A percentile compares a stretch with the other conserved stretches of the same genome.
Evolutionary conservation across 2,113 vertebrate genomes (phyloP).

Genomic region (Thryonomys swinderianus): DNA sequence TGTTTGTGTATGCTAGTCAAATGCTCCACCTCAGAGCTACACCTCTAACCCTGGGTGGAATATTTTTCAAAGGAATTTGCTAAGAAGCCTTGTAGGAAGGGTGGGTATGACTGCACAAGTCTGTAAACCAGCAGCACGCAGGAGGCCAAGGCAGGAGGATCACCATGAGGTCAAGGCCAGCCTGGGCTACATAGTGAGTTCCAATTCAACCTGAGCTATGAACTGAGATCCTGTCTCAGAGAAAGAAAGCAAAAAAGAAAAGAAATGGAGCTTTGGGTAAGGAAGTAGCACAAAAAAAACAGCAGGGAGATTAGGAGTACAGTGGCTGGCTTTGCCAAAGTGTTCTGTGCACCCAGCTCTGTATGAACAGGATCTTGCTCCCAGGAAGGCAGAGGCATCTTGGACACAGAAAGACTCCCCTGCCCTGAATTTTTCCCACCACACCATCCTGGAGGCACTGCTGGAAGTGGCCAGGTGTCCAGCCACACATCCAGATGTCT

Average conservation of each 20-base stretch:
- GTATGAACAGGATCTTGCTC: background rate
- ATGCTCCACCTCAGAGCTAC: background rate
- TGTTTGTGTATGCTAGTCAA: background rate
- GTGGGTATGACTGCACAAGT: background rate
- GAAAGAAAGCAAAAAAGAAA: background rate
- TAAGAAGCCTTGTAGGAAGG: background rate
- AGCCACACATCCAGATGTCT: background rate
- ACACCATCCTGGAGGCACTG: background rate
- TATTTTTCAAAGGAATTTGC: slow-evolving; percentile 40
- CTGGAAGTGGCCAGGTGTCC: background rate
- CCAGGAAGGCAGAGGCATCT: background rate
- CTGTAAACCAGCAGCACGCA: background rate
- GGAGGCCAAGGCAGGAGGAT: background rate
- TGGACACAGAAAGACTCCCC: background rate
- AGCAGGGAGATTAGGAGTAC: background rate
- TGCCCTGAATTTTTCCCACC: background rate
- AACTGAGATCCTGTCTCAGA: background rate
- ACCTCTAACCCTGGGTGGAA: background rate
- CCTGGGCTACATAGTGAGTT: background rate
- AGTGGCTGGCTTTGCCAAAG: background rate
- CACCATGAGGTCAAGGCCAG: background rate
- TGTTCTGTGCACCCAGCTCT: background rate
- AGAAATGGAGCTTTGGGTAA: background rate
- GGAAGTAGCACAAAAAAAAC: slow-evolving; percentile 36
- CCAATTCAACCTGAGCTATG: background rate